Conservation (phyloP, 2,888 invertebrate genomes). For the Petrolisthes cinctipes region DNA sequence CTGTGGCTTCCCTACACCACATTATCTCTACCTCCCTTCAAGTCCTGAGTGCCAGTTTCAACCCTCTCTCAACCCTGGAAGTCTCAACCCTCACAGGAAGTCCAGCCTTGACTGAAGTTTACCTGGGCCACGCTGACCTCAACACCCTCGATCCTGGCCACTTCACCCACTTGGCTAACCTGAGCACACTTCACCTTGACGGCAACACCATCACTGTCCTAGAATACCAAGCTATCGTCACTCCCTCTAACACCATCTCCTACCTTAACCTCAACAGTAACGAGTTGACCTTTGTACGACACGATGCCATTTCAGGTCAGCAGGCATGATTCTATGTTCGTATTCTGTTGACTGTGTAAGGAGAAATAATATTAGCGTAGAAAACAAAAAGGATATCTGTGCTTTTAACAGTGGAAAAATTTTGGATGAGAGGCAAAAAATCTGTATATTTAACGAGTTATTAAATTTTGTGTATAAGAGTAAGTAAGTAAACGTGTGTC, state of each 20-base stretch:
- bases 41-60: background rate
- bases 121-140: background rate
- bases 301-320: slow-evolving; percentile 21
- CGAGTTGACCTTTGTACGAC: background rate
- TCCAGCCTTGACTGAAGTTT: background rate
- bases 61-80: background rate
- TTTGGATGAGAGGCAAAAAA: no score
- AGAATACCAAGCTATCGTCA: background rate
- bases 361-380: no score
- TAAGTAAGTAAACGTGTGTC: no score
- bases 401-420: no score
- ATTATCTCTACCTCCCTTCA: background rate
- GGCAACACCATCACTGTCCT: background rate
- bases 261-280: background rate
- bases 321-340: no score
- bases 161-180: background rate
- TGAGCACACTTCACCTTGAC: background rate
- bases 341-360: no score
- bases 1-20: background rate
- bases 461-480: no score
- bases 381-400: no score
- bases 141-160: background rate
- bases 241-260: background rate
- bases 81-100: background rate
- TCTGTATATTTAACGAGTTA: no score